Conservation (phyloP, 2,797 vertebrate species). For the Iguana delicatissima region DNA sequence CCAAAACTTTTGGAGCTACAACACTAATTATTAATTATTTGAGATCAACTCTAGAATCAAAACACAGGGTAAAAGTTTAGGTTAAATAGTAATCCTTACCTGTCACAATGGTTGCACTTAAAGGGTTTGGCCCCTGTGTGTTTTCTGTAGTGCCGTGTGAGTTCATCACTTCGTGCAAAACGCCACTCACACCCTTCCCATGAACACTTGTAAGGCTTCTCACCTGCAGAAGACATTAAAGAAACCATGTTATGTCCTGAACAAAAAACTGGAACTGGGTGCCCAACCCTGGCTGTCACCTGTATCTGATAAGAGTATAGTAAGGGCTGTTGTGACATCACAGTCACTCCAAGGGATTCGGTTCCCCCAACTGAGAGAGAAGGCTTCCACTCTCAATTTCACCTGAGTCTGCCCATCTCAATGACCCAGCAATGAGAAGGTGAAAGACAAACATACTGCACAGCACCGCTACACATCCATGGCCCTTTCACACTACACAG, state of each 20-base stretch:
- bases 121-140: slow-evolving; percentile 99
- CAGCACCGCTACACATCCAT: not conserved
- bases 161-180: slow-evolving; percentile 98
- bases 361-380: not conserved
- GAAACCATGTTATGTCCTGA: slow-evolving; percentile 3
- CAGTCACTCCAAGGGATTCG: not conserved
- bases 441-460: not conserved
- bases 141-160: slow-evolving; percentile 99
- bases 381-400: not conserved
- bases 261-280: not conserved
- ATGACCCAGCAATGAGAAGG: not conserved
- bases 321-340: not conserved
- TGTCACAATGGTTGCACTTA: slow-evolving; percentile 99
- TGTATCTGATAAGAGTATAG: not conserved
- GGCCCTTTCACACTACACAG: not conserved
- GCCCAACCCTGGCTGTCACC: not conserved
- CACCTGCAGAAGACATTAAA: slow-evolving; percentile 86
- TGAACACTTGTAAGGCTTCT: slow-evolving; percentile 99
- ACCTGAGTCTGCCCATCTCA: not conserved
- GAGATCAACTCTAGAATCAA: not conserved
- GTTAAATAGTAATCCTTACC: slow-evolving; percentile 81
- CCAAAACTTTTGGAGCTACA: too few species aligned
- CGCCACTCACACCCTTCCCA: slow-evolving; percentile 99
- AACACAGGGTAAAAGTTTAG: not conserved
- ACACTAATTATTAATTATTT: too few species aligned